Percentiles rank a stretch among this genome's conserved stretches.
These are phyloP conservation scores for Meriones psammophilus DNA, from an alignment of 2,797 vertebrate genomes.

Conservation along the genomic window DNA sequence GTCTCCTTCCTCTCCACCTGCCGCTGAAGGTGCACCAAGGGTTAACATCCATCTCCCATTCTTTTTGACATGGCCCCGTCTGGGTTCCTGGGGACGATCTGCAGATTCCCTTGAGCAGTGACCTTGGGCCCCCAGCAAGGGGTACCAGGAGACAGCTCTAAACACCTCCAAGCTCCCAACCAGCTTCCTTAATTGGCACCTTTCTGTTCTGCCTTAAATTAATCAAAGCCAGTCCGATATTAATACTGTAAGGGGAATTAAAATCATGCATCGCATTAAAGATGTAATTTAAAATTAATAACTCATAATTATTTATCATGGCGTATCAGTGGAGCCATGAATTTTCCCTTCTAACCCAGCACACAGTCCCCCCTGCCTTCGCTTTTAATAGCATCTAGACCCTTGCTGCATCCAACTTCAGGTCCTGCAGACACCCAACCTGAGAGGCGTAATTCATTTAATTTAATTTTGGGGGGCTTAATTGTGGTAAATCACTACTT, in stretches of 20 bases:
- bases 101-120: slow-evolving; percentile 20
- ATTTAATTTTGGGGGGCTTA: slow-evolving; percentile 83
- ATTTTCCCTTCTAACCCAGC: slow-evolving; percentile 87
- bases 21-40: slow-evolving; percentile 42
- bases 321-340: slow-evolving; percentile 90
- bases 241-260: slow-evolving; percentile 96
- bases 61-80: background rate
- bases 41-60: slow-evolving; percentile 72
- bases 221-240: slow-evolving; percentile 94
- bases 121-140: slow-evolving; percentile 71
- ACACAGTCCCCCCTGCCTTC: slow-evolving; percentile 78
- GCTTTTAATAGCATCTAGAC: slow-evolving; percentile 86
- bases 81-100: background rate
- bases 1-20: background rate
- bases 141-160: slow-evolving; percentile 78
- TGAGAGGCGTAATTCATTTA: slow-evolving; percentile 73
- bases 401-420: slow-evolving; percentile 74
- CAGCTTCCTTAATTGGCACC: slow-evolving; percentile 89
- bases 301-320: slow-evolving; percentile 97
- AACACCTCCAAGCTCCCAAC: slow-evolving; percentile 83
- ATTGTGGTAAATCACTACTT: slow-evolving; percentile 85
- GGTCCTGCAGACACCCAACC: slow-evolving; percentile 82
- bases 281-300: slow-evolving; percentile 99
- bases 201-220: slow-evolving; percentile 91
- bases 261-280: slow-evolving; percentile 97